phyloP scores from a whole-genome alignment of 2,888 invertebrate species.

The Scaeva pyrastri region DNA sequence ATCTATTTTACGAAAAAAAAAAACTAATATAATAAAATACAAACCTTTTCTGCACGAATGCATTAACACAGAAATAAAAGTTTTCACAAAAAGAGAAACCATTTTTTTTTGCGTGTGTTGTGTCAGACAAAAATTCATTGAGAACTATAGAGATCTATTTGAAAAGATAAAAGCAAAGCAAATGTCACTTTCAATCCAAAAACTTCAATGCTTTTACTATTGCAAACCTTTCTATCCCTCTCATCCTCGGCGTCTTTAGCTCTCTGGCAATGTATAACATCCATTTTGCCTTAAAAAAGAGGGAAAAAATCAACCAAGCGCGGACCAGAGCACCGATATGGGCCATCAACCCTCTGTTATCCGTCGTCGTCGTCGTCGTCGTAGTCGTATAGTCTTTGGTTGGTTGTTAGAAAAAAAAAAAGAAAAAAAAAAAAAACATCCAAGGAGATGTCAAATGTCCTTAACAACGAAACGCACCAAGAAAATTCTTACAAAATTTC shows the following conservation, averaged over 20 bases:
- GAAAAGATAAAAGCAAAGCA: constrained; percentile 55
- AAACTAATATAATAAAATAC: neutral
- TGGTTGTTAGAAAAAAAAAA: too few relatives aligned
- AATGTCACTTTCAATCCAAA: constrained; percentile 58
- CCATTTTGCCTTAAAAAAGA: neutral
- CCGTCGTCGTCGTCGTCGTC: neutral
- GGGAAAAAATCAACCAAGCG: constrained; percentile 44
- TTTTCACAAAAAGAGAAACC: neutral
- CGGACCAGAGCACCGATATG: constrained; percentile 57
- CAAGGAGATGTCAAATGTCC: constrained; percentile 64
- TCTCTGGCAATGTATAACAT: neutral
- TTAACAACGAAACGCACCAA: constrained; percentile 50
- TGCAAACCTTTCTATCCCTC: neutral
- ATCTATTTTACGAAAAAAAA: constrained; percentile 1
- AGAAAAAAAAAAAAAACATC: neutral
- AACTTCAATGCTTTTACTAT: constrained; percentile 40
- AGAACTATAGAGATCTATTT: constrained; percentile 19
- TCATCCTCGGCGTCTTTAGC: too few relatives aligned
- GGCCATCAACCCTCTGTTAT: constrained; percentile 64
- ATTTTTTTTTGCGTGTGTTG: too few relatives aligned
- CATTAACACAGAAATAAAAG: constrained; percentile 18
- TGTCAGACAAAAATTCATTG: constrained; percentile 27
- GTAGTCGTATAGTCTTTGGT: too few relatives aligned
- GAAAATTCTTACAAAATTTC: constrained; percentile 65
- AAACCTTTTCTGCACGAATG: constrained; percentile 61